Base-by-base conservation (phyloP, 2,888 invertebrate species). In the Lysandra coridon region DNA sequence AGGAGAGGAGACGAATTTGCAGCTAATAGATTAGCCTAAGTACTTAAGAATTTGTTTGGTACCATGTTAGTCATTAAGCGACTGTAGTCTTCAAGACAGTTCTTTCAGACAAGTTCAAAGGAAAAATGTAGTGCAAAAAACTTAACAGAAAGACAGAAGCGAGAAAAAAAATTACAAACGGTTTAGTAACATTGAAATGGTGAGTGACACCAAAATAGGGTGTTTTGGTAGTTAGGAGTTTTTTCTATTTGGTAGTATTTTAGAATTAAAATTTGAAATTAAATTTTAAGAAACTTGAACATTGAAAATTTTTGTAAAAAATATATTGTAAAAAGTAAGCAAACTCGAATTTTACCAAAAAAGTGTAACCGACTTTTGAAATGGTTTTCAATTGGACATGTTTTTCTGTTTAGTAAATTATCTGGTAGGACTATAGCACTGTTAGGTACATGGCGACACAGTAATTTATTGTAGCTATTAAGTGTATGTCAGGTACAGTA, bases 401-500 rank as follows among this genome's bases (percentile, higher is more conserved):
- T 53, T 57, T 57, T 57, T 57, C 17, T 57, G 57, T 37, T 69
- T 33, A 14, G 69, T 37, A 33, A 10, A 69, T 4, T 37, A 69
- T 14, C 14, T 17, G 69, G 6, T 37, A 33, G 14, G 12, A 14
- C 0, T 69, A 69, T 33, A 6, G 37, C 33, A 33, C 69, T 69
- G 33, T 37, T 33, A 69, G 53, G 49, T 33, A 10, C 76, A 44
- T 57, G 76, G 57, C 17, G 14, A 76, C 53, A 76, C 76, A 76
- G 33, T 53, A 76, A 53, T 76, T 30, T 76, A 30, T 57, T 53
- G 33, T 33, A 33, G 30, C 33, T 75, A 23, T 12, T 23, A 33
- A 57, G 76, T 76, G 57, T 57, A 4, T 76, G 14, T 4, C 23
- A 53, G 76, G 76, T 76, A 33, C 57, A 57, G 76, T 76, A 53